Base-by-base conservation (phyloP, 2,113 vertebrate genomes). In the Ranitomeya imitator region DNA sequence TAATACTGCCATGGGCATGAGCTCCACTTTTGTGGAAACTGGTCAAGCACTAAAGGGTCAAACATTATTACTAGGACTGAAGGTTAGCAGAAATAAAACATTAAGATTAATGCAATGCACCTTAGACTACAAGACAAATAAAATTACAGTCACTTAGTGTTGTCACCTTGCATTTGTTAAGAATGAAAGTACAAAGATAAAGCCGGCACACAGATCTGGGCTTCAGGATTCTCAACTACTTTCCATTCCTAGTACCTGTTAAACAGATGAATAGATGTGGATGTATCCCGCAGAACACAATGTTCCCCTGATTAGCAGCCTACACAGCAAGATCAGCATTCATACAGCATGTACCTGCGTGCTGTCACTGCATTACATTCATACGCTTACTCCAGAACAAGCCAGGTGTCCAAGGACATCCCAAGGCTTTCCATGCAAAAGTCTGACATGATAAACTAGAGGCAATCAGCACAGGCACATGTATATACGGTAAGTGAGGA, bases 231-330 rank as follows among this genome's bases (percentile, higher is more conserved):
- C 31, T 45, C 23, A 37, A 57, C 26, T 10, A n/a, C n/a, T 81
- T 60, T 55, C 19, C 15, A 67, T 69, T 83, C 23, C 45, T 6
- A 15, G 51, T 31, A 54, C 6, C n/a, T 54, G 51, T 23, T 55
- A 69, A 71, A 71, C 3, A 67, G 45, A 7, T 16, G 16, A 71
- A 45, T 23, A 52, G 37, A 18, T 71, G 51, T 84, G 63, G 63
- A 69, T 54, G 51, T 45, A 83, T 45, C 60, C 23, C 26, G 63
- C 63, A 84, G 82, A 84, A 84, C 63, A 65, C 63, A 69, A 84
- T 71, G 63, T 84, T 69, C 82, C 14, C 65, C 37, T 71, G 51
- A 84, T 84, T 84, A 84, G 45, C 45, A 84, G 82, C 21, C 13
- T n/a, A 52, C 60, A 52, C 81, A 16, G 81, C 12, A 19, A 71